A percentile compares a stretch with the other conserved stretches of the same genome.
phyloP scores from a whole-genome alignment of 2,797 vertebrate genomes.

The Aphelocoma californica region DNA sequence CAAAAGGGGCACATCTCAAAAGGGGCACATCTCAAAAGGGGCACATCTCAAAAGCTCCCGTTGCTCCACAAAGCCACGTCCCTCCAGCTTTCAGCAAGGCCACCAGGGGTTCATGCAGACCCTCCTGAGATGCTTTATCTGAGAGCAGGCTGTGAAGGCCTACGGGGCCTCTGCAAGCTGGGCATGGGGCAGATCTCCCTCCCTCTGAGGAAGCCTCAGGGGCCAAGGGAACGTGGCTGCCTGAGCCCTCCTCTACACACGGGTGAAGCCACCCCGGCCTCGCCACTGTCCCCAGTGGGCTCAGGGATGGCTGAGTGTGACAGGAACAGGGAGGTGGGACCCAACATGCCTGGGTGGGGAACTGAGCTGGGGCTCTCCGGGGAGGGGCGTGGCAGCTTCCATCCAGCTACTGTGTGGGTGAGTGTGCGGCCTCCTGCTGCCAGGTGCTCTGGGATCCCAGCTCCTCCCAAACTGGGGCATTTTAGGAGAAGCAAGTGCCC shows the following conservation, averaged over 20 bases:
- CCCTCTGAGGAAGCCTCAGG: neutral
- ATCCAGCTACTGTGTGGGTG: neutral
- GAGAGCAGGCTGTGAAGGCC: neutral
- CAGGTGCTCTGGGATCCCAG: neutral
- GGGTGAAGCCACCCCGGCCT: neutral
- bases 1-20: neutral
- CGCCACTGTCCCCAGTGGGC: neutral
- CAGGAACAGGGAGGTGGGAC: neutral
- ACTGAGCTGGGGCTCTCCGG: neutral
- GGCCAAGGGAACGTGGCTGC: neutral
- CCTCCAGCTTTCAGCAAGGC: neutral
- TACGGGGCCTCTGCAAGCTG: neutral
- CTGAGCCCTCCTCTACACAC: fast-evolving
- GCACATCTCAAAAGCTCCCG: neutral
- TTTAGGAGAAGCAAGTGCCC: neutral
- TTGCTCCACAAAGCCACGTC: neutral
- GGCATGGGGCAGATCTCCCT: neutral
- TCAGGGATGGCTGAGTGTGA: neutral
- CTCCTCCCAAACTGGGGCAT: neutral
- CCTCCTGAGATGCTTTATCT: neutral
- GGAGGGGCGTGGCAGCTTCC: neutral
- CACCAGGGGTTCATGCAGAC: neutral
- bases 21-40: neutral
- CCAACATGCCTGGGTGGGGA: neutral
- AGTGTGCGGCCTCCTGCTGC: conserved; percentile 5